Evolutionary conservation across 2,888 invertebrate genomes (phyloP), one percentile per base, ranked within the genome.

Genomic region (Mythimna ferrago): DNA sequence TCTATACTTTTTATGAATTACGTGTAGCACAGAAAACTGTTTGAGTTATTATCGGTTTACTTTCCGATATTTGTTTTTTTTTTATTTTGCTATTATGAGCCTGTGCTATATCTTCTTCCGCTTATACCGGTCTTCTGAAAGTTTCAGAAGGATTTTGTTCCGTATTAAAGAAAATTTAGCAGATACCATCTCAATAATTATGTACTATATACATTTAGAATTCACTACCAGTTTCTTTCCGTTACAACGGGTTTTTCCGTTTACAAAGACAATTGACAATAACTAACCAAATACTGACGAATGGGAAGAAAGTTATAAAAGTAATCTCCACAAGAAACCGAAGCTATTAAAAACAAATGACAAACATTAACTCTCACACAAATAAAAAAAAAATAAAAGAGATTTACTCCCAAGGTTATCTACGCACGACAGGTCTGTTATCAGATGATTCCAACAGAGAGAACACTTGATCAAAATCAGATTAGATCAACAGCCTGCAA

Each of bases 341-440:
- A 53, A 62, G 51, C 41, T 26, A 44, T 51, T 64, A 60, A 76
- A 68, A 58, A 54, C 21, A 81, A 69, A 70, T 65, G 53, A 58
- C 32, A 78, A 70, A 53, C 51, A 65, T 61, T 51, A 48, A 48
- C 48, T 48, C 48, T 19, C 62, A 63, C 6, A 57, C 16, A 54
- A 65, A 70, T 65, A 32, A 26, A 58, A 67, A 26, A 11, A 66
- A 76, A 63, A 56, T 53, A 21, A 62, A 74, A 70, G 56, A 60
- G 66, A 21, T 77, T 63, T 56, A 64, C 35, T 7, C 10, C 6
- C 82, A 82, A 66, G 64, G 78, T 67, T 71, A 81, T 67, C 82
- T n/a, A 64, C 53, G 58, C n/a, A 53, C n/a, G 10, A 19, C 41
- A 26, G 35, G 16, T 38, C 53, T 61, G 62, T 70, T 83, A 81